Evolutionary conservation across 2,888 invertebrate genomes (phyloP).

Genomic region (Lasiommata megera): DNA sequence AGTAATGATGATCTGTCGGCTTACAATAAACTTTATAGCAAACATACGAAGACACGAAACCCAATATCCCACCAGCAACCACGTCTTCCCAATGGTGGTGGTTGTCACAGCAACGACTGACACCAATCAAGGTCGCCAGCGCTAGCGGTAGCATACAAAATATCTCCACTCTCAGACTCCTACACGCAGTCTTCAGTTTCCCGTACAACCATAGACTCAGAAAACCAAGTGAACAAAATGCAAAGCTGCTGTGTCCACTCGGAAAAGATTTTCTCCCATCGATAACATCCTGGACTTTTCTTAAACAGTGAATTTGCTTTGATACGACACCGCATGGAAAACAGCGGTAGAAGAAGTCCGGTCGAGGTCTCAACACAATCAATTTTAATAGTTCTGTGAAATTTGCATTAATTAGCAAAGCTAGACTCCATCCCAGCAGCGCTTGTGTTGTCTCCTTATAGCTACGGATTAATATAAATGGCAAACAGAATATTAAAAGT

Average conservation of each 20-base stretch:
- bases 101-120: conserved; percentile 91
- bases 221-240: conserved; percentile 89
- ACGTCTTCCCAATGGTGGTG: conserved; percentile 95
- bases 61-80: conserved; percentile 84
- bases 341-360: conserved; percentile 91
- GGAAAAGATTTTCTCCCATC: conserved; percentile 94
- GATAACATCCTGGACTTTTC: conserved; percentile 78
- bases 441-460: conserved; percentile 45
- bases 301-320: conserved; percentile 82
- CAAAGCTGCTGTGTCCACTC: conserved; percentile 91
- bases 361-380: conserved; percentile 86
- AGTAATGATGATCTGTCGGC: neutral
- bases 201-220: conserved; percentile 84
- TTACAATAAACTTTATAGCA: conserved; percentile 86
- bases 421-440: conserved; percentile 80
- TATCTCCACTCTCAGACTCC: conserved; percentile 82
- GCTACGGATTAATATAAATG: conserved; percentile 43
- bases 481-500: conserved; percentile 70
- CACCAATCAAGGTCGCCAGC: conserved; percentile 83
- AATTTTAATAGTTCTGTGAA: conserved; percentile 83
- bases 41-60: conserved; percentile 81
- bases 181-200: conserved; percentile 1
- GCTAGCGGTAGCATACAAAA: conserved; percentile 83
- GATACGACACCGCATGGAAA: conserved; percentile 85
- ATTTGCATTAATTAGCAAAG: conserved; percentile 83